Evolutionary conservation across 2,888 invertebrate species (phyloP), one percentile per base, ranked within the genome.

Genomic region (Macrosiphum euphorbiae): DNA sequence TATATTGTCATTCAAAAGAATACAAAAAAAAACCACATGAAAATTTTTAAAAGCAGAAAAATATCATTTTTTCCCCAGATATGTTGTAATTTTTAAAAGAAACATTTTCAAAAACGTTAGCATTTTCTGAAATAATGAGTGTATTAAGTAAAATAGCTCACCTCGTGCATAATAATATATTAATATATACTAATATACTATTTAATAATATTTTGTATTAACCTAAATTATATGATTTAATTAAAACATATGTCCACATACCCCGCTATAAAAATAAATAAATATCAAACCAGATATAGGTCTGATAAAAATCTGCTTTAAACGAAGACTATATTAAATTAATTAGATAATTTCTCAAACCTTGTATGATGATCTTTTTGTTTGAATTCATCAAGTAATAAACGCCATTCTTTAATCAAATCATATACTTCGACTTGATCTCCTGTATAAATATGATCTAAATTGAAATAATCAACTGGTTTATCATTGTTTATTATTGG

Each of bases 381-480:
- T 41, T 88, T 61, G 50, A 61, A 86, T 20, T 41, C 41, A 24
- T 94, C 28, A 16, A 94, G 50, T 16, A 86, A 13, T 61, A 35
- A 4, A 58, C 11, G 90, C 90, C 93, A 94, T 47, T 94, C 41
- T 2, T 90, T 85, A 50, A 94, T 90, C 50, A 94, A 50, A 86
- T 86, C 86, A 58, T 86, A 94, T 8, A 90, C 24, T 90, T 94
- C 90, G 0, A 50, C 24, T 94, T 90, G 93, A 41, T 94, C 90
- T 13, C 1, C 16, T 35, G 90, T 94, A 58, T 41, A 90, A 16
- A 47, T 28, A 85, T 93, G 86, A 41, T 61, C 3, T 16, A 90
- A 50, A 93, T 88, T 93, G 1, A 0, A 0, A 28, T 90, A 93
- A 58, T 35, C 5, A 41, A 20, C 5, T 0, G 0, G 52, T 20